Percentiles rank a stretch among this genome's conserved stretches.
These are phyloP conservation scores for Strigamia maritima DNA, from an alignment of 2,888 invertebrate genomes.

Conservation along the genomic window DNA sequence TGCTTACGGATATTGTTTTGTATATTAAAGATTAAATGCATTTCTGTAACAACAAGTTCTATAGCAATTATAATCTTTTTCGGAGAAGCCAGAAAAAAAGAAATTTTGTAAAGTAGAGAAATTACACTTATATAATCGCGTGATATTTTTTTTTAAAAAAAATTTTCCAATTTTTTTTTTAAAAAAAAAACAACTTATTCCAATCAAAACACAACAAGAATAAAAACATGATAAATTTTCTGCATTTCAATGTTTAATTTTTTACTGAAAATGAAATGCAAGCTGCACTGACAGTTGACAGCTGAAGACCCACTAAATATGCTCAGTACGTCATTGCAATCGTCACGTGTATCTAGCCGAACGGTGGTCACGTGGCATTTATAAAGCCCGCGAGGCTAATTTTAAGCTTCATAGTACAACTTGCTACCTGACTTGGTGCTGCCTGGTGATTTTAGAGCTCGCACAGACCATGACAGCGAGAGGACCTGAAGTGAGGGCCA, in stretches of 20 bases:
- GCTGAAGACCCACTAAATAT: neutral
- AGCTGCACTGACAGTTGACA: neutral
- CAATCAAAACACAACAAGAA: no score
- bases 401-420: neutral
- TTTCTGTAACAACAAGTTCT: neutral
- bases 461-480: neutral
- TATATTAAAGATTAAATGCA: neutral
- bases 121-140: neutral
- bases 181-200: neutral
- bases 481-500: slow-evolving; percentile 10
- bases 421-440: slow-evolving; percentile 8
- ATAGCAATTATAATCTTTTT: neutral
- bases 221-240: no score
- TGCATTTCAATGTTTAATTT: neutral
- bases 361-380: neutral
- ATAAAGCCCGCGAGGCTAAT: neutral
- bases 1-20: neutral
- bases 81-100: neutral
- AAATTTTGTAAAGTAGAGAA: neutral
- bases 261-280: neutral
- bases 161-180: neutral
- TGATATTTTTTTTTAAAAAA: neutral
- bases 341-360: neutral
- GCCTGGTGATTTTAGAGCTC: neutral
- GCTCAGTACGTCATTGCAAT: neutral